Conservation (phyloP, 2,888 invertebrate species). For the Amblyjoppa proteus region DNA sequence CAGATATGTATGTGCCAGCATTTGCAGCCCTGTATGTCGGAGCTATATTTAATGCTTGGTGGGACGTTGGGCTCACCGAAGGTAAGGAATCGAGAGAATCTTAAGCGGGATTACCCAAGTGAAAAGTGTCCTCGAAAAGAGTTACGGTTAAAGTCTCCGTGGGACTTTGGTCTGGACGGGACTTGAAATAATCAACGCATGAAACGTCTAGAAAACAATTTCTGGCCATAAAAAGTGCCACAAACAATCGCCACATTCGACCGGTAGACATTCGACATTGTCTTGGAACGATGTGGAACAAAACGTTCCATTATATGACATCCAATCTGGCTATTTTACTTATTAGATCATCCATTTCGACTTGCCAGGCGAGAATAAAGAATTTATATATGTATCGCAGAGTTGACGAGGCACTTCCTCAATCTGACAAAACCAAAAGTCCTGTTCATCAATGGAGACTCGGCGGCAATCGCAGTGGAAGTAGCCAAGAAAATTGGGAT, state of each 20-base stretch:
- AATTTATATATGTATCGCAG: conserved; percentile 25
- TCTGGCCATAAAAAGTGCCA: neutral
- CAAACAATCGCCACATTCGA: neutral
- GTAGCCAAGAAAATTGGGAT: conserved; percentile 58
- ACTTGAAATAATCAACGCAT: neutral
- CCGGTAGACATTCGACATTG: neutral
- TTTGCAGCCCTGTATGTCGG: conserved; percentile 68
- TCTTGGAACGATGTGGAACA: neutral
- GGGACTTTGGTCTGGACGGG: neutral
- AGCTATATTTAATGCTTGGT: conserved; percentile 69
- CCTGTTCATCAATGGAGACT: conserved; percentile 62
- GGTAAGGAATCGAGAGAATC: conserved; percentile 40
- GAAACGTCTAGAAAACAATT: neutral
- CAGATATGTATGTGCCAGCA: conserved; percentile 67
- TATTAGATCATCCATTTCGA: neutral
- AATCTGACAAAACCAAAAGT: conserved; percentile 66
- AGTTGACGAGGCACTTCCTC: conserved; percentile 54
- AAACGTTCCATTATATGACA: neutral
- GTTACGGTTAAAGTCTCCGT: neutral
- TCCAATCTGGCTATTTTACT: neutral
- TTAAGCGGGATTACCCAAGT: neutral
- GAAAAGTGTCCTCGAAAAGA: neutral
- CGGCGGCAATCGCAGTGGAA: conserved; percentile 31
- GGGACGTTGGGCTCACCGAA: conserved; percentile 61
- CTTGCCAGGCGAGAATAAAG: neutral